A percentile compares a stretch with the other conserved stretches of the same genome.
Evolutionary conservation across 2,113 vertebrate genomes (phyloP).

Genomic region (Mus musculus): DNA sequence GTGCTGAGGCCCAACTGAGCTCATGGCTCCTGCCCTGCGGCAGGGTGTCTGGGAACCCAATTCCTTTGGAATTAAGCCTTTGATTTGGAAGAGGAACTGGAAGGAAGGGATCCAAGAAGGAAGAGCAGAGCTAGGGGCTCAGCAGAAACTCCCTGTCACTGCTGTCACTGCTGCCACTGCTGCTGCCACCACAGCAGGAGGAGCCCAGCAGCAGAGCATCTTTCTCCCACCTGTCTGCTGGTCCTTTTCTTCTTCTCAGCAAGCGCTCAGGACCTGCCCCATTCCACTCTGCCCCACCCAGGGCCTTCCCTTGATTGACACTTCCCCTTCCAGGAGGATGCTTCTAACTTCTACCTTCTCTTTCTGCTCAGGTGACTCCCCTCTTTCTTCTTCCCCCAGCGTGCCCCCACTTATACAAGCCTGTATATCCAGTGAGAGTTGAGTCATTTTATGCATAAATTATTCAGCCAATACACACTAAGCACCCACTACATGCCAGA

Average conservation of each 20-base stretch:
- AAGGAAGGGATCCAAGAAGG: conserved; percentile 35
- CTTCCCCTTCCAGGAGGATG: too few species aligned
- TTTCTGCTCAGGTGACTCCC: conserved; percentile 9
- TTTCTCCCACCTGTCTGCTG: background rate
- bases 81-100: background rate
- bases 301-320: background rate
- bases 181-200: background rate
- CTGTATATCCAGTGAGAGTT: background rate
- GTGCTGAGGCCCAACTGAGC: background rate
- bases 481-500: background rate
- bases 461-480: background rate
- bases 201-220: background rate
- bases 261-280: too few species aligned
- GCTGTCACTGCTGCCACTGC: background rate
- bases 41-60: background rate
- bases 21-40: background rate
- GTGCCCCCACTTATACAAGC: background rate
- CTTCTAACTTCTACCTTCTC: conserved; percentile 61
- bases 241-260: background rate
- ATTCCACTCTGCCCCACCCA: rapidly evolving
- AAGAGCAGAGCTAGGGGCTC: background rate
- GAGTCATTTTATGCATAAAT: background rate
- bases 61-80: background rate
- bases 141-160: rapidly evolving
- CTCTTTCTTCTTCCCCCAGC: background rate